Evolutionary conservation across 2,797 vertebrate species (phyloP).

Genomic region (Dendrocincla fuliginosa): DNA sequence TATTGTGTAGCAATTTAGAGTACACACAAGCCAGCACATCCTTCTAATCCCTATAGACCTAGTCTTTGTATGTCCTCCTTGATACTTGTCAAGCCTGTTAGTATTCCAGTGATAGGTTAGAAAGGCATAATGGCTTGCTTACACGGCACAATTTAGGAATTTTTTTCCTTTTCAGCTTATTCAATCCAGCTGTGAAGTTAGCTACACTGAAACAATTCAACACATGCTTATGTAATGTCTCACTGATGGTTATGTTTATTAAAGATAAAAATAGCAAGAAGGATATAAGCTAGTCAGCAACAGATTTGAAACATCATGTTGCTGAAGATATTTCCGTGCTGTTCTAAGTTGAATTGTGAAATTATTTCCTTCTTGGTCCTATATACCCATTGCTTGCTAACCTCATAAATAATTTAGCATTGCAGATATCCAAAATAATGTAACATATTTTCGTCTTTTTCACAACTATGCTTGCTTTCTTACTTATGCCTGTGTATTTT

Average conservation of each 20-base stretch:
- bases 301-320: background rate
- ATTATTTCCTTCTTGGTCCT: background rate
- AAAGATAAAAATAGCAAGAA: background rate
- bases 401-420: background rate
- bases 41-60: background rate
- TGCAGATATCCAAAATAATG: background rate
- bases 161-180: background rate
- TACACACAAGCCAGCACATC: background rate
- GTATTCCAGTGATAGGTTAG: background rate
- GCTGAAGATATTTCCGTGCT: background rate
- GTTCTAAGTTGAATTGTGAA: background rate
- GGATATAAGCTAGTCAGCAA: background rate
- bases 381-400: background rate
- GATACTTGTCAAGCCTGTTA: background rate
- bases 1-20: background rate
- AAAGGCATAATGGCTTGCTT: background rate
- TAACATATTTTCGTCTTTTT: background rate
- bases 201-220: background rate
- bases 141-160: background rate
- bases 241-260: background rate
- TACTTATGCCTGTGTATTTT: background rate
- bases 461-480: background rate
- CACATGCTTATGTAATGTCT: rapidly evolving
- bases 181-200: background rate
- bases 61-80: background rate